Evolutionary conservation across 2,113 vertebrate genomes (phyloP).

Genomic region (Osmerus eperlanus): DNA sequence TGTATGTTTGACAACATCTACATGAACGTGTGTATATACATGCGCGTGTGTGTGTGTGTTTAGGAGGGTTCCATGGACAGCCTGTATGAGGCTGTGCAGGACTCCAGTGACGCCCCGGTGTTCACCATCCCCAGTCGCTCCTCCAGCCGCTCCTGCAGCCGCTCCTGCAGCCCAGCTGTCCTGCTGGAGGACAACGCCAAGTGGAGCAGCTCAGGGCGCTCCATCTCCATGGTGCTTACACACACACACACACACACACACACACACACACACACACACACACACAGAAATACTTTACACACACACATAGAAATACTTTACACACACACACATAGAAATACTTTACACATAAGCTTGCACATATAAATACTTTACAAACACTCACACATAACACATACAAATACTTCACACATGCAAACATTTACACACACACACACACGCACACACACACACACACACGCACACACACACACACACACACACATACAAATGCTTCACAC

Average conservation of each 20-base stretch:
- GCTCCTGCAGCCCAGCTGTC: slow-evolving; percentile 52
- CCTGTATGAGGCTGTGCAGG: slow-evolving; percentile 83
- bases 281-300: not conserved
- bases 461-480: not conserved
- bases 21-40: slow-evolving; percentile 7
- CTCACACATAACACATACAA: not conserved
- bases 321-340: not conserved
- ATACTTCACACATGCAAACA: not conserved
- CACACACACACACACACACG: not conserved
- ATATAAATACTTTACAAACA: not conserved
- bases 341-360: not conserved
- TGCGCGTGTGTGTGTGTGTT: not conserved
- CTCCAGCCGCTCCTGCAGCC: slow-evolving; percentile 51
- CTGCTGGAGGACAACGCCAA: slow-evolving; percentile 42
- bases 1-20: slow-evolving; percentile 19
- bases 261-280: no score
- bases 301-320: not conserved
- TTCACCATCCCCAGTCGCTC: slow-evolving; percentile 50
- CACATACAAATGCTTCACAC: not conserved
- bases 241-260: not conserved
- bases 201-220: slow-evolving; percentile 58
- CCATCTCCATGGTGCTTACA: slow-evolving; percentile 75
- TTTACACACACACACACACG: not conserved
- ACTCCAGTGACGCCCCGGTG: slow-evolving; percentile 62
- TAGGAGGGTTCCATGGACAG: slow-evolving; percentile 93